Evolutionary conservation across 2,888 invertebrate genomes (phyloP).

Genomic region (Pardosa pseudoannulata): DNA sequence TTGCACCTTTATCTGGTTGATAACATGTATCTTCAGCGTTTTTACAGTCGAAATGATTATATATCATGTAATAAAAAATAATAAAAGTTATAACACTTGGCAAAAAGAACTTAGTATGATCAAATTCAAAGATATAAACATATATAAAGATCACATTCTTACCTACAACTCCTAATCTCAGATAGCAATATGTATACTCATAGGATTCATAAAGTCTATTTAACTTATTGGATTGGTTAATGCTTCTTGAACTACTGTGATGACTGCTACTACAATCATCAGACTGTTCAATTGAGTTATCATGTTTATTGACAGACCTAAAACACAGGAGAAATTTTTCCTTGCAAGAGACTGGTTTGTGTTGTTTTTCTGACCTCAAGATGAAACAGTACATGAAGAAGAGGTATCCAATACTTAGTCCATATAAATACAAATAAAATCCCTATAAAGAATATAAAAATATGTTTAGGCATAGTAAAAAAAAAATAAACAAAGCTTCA

Average conservation of each 20-base stretch:
- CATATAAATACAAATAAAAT: constrained; percentile 91
- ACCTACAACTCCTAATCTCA: constrained; percentile 95
- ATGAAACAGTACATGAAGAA: constrained; percentile 84
- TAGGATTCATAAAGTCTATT: constrained; percentile 74
- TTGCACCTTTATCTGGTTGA: too few relatives aligned
- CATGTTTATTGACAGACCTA: background rate
- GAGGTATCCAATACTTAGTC: constrained; percentile 90
- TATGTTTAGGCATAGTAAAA: too few relatives aligned
- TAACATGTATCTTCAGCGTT: too few relatives aligned
- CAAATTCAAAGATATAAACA: too few relatives aligned
- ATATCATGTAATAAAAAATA: too few relatives aligned
- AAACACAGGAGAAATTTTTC: constrained; percentile 8
- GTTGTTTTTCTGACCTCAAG: constrained; percentile 69
- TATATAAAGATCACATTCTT: constrained; percentile 75
- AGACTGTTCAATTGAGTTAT: constrained; percentile 13
- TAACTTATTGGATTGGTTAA: background rate
- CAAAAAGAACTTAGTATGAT: too few relatives aligned
- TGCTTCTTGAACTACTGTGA: constrained; percentile 27
- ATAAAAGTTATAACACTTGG: too few relatives aligned
- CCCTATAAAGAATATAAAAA: constrained; percentile 82
- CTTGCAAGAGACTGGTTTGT: constrained; percentile 1
- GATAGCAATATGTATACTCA: constrained; percentile 93
- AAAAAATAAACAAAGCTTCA: too few relatives aligned
- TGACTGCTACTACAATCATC: constrained; percentile 10
- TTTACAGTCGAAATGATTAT: too few relatives aligned